Percentiles rank a stretch among this genome's conserved stretches.
Evolutionary conservation across 35 echinoderm and acorn worm genomes (phyloP).

Genomic region (Lytechinus pictus): DNA sequence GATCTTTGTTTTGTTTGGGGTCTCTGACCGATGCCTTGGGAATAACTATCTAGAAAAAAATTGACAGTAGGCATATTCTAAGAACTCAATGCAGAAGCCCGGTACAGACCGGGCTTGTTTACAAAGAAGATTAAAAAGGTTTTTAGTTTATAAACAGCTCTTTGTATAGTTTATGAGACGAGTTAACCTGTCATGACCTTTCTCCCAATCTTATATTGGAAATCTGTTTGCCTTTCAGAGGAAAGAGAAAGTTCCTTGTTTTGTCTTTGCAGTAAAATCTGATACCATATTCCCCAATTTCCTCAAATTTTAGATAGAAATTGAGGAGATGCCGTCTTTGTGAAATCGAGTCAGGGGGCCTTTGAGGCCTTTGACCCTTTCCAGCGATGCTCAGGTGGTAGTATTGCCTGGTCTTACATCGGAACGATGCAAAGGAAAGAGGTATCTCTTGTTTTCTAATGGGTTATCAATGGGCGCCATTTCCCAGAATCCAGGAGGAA

Average conservation of each 20-base stretch:
- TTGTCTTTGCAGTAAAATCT: background rate
- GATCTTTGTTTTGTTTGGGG: background rate
- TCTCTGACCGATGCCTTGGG: background rate
- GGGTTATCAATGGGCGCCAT: background rate
- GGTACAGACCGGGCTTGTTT: background rate
- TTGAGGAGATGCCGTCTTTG: background rate
- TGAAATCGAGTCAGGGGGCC: background rate
- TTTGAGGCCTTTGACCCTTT: constrained; percentile 8
- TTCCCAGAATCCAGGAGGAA: background rate
- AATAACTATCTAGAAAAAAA: background rate
- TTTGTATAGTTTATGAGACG: no score
- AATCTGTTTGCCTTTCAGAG: background rate
- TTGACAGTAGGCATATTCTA: background rate
- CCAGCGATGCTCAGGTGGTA: background rate
- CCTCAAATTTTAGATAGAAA: background rate
- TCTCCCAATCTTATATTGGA: background rate
- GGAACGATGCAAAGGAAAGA: background rate
- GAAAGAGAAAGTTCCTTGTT: constrained; percentile 4
- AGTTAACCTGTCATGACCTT: background rate
- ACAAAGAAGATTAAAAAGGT: background rate
- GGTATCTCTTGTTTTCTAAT: background rate
- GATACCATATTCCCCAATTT: background rate
- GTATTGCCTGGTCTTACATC: background rate
- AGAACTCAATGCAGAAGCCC: background rate
- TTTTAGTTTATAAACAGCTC: background rate